A percentile compares a stretch with the other conserved stretches of the same genome.
Evolutionary conservation across 2,888 invertebrate species (phyloP).

Genomic region (Aplocera efformata): DNA sequence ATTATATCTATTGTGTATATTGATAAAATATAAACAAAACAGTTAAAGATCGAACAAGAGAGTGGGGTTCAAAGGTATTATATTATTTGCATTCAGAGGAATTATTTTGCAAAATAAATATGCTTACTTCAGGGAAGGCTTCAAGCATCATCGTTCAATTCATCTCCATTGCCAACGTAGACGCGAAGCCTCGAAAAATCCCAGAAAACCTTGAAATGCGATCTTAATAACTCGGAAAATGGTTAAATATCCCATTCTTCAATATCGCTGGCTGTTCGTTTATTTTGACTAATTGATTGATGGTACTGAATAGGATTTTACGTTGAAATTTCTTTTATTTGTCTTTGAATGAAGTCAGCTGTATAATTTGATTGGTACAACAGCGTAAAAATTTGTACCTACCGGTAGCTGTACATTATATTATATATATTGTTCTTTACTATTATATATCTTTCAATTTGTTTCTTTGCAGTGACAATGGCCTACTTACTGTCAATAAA

Average conservation of each 20-base stretch:
- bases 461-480: too few relatives aligned
- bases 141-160: conserved; percentile 3
- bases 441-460: too few relatives aligned
- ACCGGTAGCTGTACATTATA: too few relatives aligned
- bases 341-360: background rate
- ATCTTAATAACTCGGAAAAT: conserved; percentile 15
- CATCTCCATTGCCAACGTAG: background rate
- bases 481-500: too few relatives aligned
- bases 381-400: too few relatives aligned
- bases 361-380: background rate
- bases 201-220: conserved; percentile 18
- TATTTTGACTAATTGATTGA: conserved; percentile 16
- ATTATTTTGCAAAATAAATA: background rate
- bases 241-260: conserved; percentile 15
- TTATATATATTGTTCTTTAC: too few relatives aligned
- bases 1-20: too few relatives aligned
- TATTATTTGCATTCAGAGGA: too few relatives aligned
- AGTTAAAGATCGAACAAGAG: too few relatives aligned
- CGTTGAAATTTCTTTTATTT: background rate
- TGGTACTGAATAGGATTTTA: conserved; percentile 1
- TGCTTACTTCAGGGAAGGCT: background rate
- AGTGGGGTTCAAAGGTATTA: too few relatives aligned
- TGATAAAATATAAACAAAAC: too few relatives aligned
- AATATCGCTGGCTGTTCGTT: conserved; percentile 17
- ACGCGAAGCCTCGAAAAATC: background rate